Base-by-base conservation (phyloP, 2,888 invertebrate genomes). In the Druceiella hillmani region DNA sequence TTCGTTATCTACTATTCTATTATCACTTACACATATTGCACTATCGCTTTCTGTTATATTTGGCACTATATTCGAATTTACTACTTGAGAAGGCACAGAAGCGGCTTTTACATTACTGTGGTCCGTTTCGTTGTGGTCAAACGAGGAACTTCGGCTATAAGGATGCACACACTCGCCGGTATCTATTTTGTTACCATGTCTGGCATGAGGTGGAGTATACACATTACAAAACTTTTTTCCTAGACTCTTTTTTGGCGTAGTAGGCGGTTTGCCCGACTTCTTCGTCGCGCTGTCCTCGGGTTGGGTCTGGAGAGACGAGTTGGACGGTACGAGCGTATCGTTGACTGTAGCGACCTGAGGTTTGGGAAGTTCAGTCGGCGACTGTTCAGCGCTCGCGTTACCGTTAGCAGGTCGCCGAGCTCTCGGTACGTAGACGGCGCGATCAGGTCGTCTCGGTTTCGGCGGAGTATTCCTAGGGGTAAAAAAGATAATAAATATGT, bases 371-470 rank as follows among this genome's bases (percentile, higher is more conserved):
- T 25, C 25, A 25, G 25, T 11, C 25, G 10, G 25, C 12, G 15
- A 10, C 5, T 15, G 9, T 3, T 3, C 32, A 3, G 33, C 20
- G n/a, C 41, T 29, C 31, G 35, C n/a, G 33, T 22, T 53, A 34
- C 39, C 49, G 29, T 64, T 61, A n/a, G 63, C 55, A 15, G 58
- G 52, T 41, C 81, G 74, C 44, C 81, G 69, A 43, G 81, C 83
- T 55, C 83, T 74, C 42, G 87, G 87, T 43, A 87, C 81, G 68
- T 87, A 88, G 33, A 87, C 80, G 12, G 84, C 85, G 25, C 82
- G 78, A 61, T 87, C 87, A 31, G 87, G 87, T 48, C 86, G 76
- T 40, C 80, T 76, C 28, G 68, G 67, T 50, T 60, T 68, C 29
- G 62, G 53, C 35, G 68, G 59, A 36, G 62, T 63, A 47, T 66